Evolutionary conservation across 2,113 vertebrate genomes (phyloP).

Genomic region (Ictalurus punctatus): DNA sequence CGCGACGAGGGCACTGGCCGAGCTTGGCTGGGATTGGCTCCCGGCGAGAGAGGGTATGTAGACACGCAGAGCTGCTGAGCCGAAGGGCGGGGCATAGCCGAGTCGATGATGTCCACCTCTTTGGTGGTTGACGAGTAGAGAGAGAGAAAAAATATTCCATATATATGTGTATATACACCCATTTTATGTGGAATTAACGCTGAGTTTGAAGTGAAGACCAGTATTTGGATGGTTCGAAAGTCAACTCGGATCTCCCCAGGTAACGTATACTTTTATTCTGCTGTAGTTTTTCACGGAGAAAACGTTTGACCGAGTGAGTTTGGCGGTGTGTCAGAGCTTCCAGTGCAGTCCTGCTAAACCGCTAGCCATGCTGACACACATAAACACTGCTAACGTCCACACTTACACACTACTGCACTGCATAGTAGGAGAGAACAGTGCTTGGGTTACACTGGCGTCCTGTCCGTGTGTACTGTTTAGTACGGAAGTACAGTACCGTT

Average conservation of each 20-base stretch:
- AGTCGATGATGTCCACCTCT: constrained; percentile 68
- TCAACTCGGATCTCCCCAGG: constrained; percentile 27
- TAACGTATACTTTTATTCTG: constrained; percentile 15
- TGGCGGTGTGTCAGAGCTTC: constrained; percentile 35
- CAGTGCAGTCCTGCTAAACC: constrained; percentile 51
- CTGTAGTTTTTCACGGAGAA: neutral
- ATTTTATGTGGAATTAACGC: constrained; percentile 64
- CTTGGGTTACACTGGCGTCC: neutral
- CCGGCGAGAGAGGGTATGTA: constrained; percentile 63
- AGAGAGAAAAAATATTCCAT: constrained; percentile 17
- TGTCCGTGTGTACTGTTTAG: neutral
- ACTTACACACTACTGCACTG: neutral
- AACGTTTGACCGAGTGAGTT: constrained; percentile 25
- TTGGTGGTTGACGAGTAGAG: constrained; percentile 60
- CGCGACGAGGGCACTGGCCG: neutral
- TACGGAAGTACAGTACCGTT: neutral
- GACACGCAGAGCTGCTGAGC: constrained; percentile 64
- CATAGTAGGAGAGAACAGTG: neutral
- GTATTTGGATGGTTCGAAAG: constrained; percentile 21
- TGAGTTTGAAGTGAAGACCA: constrained; percentile 58
- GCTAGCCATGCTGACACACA: constrained; percentile 56
- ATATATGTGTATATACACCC: constrained; percentile 12
- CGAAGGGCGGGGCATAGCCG: constrained; percentile 65
- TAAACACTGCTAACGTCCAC: constrained; percentile 45
- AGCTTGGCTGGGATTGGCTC: constrained; percentile 65